Base-by-base conservation (phyloP, 2,888 invertebrate species). In the Odiellus spinosus region DNA sequence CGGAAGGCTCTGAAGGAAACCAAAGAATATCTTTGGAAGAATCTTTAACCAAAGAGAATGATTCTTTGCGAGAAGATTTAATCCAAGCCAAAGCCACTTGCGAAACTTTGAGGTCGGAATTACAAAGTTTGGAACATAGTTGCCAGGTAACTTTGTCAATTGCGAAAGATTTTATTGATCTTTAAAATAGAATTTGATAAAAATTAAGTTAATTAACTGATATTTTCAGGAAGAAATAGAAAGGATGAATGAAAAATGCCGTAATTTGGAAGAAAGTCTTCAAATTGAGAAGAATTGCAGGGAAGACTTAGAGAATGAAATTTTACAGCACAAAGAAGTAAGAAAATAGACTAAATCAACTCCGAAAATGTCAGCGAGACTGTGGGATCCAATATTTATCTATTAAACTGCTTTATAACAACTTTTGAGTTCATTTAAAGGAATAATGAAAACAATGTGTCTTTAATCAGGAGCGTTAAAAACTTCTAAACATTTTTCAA, bases 31-130 rank as follows among this genome's bases (percentile, higher is more conserved):
- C 38, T 36, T 36, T 26, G 26, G 26, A 26, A 26, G 73, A 75
- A 55, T 73, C 76, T 43, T 55, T 78, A 1, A 72, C 71, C 51
- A 70, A 71, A 55, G 77, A 77, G 61, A 62, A 73, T 40, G 76
- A 74, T 54, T 61, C 69, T 53, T 62, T 76, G 32, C 67, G 71
- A 47, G 74, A 76, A 47, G 77, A 77, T 59, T 64, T 75, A 50
- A 71, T 73, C 45, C 71, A 73, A 50, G 55, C 61, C 42, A 64
- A 67, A 50, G 59, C 67, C 58, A 60, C 68, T 26, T 59, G 68
- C 8, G 69, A 66, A 48, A 66, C 56, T 56, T 62, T 66, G 18
- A 63, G 70, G 1, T 64, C 69, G 42, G 75, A 76, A 59, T 56
- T 74, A 15, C 57, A 67, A 60, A 68, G 70, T 50, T 50, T 66